Evolutionary conservation across 2,797 vertebrate species (phyloP), one percentile per base, ranked within the genome.

Genomic region (Serranus cabrilla): DNA sequence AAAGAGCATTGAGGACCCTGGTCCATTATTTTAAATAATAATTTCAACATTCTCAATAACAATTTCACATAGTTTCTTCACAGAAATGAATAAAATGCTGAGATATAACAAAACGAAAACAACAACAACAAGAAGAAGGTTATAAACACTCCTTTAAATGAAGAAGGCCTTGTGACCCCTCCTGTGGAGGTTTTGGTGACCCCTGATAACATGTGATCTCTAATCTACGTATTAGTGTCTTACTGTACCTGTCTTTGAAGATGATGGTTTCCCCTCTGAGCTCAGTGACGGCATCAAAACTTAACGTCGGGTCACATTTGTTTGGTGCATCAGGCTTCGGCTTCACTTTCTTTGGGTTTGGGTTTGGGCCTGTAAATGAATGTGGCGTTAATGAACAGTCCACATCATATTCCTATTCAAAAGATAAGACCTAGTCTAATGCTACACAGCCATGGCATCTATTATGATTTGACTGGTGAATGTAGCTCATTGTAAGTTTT

Each of bases 181-280:
- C 34, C 34, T 34, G 7, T 34, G 34, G 8, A 8, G 34, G 6
- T 34, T n/a, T 34, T 34, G 8, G 34, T 34, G 34, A 34, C 34
- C 34, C 34, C 6, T 31, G 27, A 6, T 3, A 31, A 31, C 27
- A 3, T 3, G 27, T 14, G 8, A 39, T 46, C 17, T 37, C 13
- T 17, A 25, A 2, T 11, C 49, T 43, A 21, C 39, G 16, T 34
- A 11, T 55, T 16, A 47, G 1, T 9, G 20, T 52, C 17, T 65
- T 27, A 23, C 18, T 60, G 50, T 89, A 98, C 97, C 97, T 97
- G 95, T 99, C 98, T 92, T 99, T 99, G 85, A 99, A 99, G 85
- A 99, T 82, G 56, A 98, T 86, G 50, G 94, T 97, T 94, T 99
- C 97, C 78, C 98, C 98, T 82, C 98, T 95, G 74, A 99, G 96